A percentile compares a stretch with the other conserved stretches of the same genome.
Conservation (phyloP, 1,140 invertebrate species). For the Tetragonula clypearis region DNA sequence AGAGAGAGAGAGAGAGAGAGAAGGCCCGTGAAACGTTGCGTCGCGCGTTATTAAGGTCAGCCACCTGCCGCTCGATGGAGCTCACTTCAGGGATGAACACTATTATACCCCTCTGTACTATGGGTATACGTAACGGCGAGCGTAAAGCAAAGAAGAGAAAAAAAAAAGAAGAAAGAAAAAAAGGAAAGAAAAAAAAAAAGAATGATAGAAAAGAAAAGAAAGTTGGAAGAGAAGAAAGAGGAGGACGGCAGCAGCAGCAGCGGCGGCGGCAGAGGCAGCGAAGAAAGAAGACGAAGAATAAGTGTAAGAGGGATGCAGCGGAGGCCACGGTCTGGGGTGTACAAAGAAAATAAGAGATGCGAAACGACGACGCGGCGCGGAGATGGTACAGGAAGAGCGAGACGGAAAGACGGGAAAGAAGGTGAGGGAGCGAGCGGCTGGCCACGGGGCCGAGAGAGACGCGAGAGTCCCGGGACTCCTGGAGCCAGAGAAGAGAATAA, state of each 20-base stretch:
- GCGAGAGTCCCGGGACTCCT: conserved; percentile 67
- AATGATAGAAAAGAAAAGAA: conserved; percentile 23
- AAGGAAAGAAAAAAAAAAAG: conserved; percentile 8
- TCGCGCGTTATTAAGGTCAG: conserved; percentile 80
- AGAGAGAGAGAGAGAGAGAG: background rate
- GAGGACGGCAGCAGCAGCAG: background rate
- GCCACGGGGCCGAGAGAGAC: conserved; percentile 46
- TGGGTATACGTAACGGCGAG: conserved; percentile 56
- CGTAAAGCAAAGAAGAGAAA: background rate
- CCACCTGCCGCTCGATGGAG: conserved; percentile 81
- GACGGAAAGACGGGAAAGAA: background rate
- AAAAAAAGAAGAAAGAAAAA: background rate
- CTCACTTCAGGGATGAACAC: conserved; percentile 80
- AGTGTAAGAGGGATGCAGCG: conserved; percentile 56
- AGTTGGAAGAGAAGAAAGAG: conserved; percentile 71
- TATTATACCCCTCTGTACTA: conserved; percentile 63
- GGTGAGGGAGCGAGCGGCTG: background rate
- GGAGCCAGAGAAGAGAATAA: conserved; percentile 77
- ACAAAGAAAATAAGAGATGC: conserved; percentile 81
- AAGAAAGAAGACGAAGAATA: background rate
- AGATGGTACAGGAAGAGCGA: conserved; percentile 47
- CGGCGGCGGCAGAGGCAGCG: too few species aligned
- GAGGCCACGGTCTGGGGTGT: conserved; percentile 69
- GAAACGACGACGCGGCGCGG: conserved; percentile 67
- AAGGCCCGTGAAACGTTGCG: conserved; percentile 57